These are phyloP conservation scores for Drosophila melanogaster DNA, from an alignment of 1,140 invertebrate genomes.

Conservation along the genomic window DNA sequence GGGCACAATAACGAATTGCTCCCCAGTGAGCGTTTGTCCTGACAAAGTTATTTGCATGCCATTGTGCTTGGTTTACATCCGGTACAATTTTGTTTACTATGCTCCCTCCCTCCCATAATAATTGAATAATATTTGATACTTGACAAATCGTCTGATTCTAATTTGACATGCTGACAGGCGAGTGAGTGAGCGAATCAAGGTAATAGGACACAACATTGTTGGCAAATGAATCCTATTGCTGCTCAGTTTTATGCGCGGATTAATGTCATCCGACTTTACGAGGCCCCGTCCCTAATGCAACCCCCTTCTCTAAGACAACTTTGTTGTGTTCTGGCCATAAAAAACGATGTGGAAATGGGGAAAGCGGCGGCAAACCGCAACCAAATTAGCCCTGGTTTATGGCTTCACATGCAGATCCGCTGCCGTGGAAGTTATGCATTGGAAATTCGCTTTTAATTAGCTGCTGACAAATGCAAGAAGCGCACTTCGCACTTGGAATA, in stretches of 20 bases:
- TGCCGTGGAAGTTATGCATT: constrained; percentile 76
- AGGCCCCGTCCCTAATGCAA: constrained; percentile 50
- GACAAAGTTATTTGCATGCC: constrained; percentile 73
- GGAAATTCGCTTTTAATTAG: constrained; percentile 78
- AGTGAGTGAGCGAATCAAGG: constrained; percentile 30
- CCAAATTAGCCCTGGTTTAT: constrained; percentile 75
- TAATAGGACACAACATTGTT: constrained; percentile 45
- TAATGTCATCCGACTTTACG: constrained; percentile 74
- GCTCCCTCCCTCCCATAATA: constrained; percentile 59
- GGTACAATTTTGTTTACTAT: not conserved
- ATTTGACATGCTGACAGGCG: constrained; percentile 76
- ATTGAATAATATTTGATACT: constrained; percentile 83
- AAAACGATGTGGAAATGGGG: constrained; percentile 47
- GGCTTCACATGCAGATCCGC: constrained; percentile 52
- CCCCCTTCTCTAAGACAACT: constrained; percentile 44
- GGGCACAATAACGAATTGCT: constrained; percentile 70
- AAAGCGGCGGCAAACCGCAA: constrained; percentile 32
- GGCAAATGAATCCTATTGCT: constrained; percentile 38
- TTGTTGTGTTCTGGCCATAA: constrained; percentile 65
- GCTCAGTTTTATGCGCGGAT: constrained; percentile 60
- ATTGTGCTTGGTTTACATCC: constrained; percentile 23
- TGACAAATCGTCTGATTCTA: constrained; percentile 78
- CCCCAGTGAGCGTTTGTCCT: constrained; percentile 70
- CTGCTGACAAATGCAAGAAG: constrained; percentile 70
- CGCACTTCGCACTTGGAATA: constrained; percentile 33